Conservation (phyloP, 2,113 vertebrate genomes). For the Pantherophis guttatus region DNA sequence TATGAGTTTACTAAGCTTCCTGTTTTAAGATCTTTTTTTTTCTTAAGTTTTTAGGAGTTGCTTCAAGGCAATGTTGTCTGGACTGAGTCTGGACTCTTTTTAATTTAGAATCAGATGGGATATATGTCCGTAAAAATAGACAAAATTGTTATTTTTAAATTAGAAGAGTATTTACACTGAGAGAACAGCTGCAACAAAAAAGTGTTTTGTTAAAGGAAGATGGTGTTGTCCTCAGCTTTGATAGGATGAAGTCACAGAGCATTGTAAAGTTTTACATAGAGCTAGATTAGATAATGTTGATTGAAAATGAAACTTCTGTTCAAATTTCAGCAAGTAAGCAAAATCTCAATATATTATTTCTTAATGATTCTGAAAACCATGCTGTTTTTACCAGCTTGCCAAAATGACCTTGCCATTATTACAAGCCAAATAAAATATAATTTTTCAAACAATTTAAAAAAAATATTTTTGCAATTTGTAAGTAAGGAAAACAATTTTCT, state of each 20-base stretch:
- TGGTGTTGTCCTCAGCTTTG: conserved; percentile 53
- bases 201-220: not conserved
- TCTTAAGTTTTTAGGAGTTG: conserved; percentile 86
- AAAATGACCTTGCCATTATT: not conserved
- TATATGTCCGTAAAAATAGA: conserved; percentile 63
- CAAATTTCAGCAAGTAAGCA: conserved; percentile 48
- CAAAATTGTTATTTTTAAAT: conserved; percentile 63
- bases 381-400: conserved; percentile 40
- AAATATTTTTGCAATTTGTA: conserved; percentile 1
- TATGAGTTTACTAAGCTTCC: conserved; percentile 89
- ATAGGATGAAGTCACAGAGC: conserved; percentile 13
- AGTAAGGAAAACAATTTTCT: not conserved
- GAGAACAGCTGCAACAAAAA: not conserved
- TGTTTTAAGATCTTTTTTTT: conserved; percentile 79
- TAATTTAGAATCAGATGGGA: conserved; percentile 72
- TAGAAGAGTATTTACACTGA: conserved; percentile 22
- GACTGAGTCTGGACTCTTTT: conserved; percentile 69
- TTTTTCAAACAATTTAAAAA: conserved; percentile 60
- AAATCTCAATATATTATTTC: conserved; percentile 58
- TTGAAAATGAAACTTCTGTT: conserved; percentile 45
- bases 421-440: conserved; percentile 54
- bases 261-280: conserved; percentile 54
- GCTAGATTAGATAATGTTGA: conserved; percentile 51
- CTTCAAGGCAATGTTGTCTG: conserved; percentile 80
- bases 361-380: conserved; percentile 60